Percentiles rank a stretch among this genome's conserved stretches.
These are phyloP conservation scores for Isoperla grammatica DNA, from an alignment of 2,888 invertebrate genomes.

Conservation along the genomic window DNA sequence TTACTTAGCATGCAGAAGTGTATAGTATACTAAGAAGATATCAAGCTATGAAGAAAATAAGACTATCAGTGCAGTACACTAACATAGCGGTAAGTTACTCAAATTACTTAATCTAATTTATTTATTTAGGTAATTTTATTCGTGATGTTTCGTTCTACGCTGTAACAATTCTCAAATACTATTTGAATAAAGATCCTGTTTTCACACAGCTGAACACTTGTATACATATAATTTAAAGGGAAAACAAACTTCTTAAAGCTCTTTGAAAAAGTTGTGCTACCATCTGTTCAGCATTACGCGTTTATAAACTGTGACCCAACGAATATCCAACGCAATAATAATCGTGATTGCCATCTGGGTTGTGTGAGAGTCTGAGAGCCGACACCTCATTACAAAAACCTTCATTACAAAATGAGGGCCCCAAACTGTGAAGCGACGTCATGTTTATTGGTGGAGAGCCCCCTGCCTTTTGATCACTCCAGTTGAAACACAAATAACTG, in stretches of 20 bases:
- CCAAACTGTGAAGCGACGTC: conserved; percentile 24
- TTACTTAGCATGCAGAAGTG: too few relatives aligned
- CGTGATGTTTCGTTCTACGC: too few relatives aligned
- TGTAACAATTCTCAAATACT: too few relatives aligned
- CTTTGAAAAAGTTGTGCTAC: conserved; percentile 3
- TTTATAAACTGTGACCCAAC: conserved; percentile 15
- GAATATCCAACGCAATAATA: conserved; percentile 17
- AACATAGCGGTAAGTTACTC: too few relatives aligned
- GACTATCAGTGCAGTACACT: too few relatives aligned
- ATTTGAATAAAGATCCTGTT: too few relatives aligned
- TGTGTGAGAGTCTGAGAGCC: conserved; percentile 4
- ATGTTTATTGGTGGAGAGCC: conserved; percentile 21
- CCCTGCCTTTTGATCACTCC: conserved; percentile 15
- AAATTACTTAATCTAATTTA: too few relatives aligned
- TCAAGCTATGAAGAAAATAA: too few relatives aligned
- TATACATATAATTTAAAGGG: not conserved
- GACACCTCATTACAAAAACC: conserved; percentile 15
- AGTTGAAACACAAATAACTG: not conserved
- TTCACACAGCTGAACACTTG: too few relatives aligned
- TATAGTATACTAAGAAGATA: too few relatives aligned
- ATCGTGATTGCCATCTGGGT: conserved; percentile 9
- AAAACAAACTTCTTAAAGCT: not conserved
- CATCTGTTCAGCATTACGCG: conserved; percentile 4
- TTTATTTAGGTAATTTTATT: too few relatives aligned
- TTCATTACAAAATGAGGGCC: conserved; percentile 17